Evolutionary conservation across 1,140 invertebrate genomes (phyloP).

Genomic region (Stegodyphus dumicola): DNA sequence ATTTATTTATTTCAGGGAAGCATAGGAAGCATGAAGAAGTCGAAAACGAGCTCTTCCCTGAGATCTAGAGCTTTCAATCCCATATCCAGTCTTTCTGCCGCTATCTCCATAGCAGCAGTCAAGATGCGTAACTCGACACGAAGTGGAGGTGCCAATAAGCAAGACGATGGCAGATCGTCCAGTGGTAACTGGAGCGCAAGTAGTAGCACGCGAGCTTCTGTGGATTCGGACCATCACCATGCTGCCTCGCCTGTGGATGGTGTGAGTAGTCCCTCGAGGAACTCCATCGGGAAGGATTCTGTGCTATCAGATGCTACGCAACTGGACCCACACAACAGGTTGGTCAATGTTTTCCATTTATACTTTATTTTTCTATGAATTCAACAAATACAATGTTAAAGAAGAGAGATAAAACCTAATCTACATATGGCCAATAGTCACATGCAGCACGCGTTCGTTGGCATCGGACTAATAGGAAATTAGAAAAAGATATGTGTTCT

Average conservation of each 20-base stretch:
- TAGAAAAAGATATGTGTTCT: too few species aligned
- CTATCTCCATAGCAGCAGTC: constrained; percentile 73
- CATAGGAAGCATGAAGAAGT: neutral
- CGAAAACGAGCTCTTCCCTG: constrained; percentile 7
- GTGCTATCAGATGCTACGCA: constrained; percentile 62
- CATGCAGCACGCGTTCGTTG: too few species aligned
- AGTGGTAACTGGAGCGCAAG: constrained; percentile 92
- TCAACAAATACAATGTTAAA: neutral
- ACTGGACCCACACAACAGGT: constrained; percentile 47
- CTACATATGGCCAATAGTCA: too few species aligned
- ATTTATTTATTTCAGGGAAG: neutral
- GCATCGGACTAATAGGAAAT: too few species aligned
- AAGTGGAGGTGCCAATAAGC: neutral
- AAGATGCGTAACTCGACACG: constrained; percentile 71
- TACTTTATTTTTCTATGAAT: neutral
- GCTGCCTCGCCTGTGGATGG: neutral
- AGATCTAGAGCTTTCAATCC: constrained; percentile 36
- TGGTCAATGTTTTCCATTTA: neutral
- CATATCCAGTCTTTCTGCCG: constrained; percentile 71
- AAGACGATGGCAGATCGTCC: constrained; percentile 82
- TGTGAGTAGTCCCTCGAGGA: constrained; percentile 49
- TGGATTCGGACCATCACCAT: constrained; percentile 65
- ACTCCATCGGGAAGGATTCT: constrained; percentile 65
- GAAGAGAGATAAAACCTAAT: too few species aligned
- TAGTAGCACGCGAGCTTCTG: constrained; percentile 81